A percentile compares a stretch with the other conserved stretches of the same genome.
These are phyloP conservation scores for Orthosia cruda DNA, from an alignment of 2,888 invertebrate species.

Conservation along the genomic window DNA sequence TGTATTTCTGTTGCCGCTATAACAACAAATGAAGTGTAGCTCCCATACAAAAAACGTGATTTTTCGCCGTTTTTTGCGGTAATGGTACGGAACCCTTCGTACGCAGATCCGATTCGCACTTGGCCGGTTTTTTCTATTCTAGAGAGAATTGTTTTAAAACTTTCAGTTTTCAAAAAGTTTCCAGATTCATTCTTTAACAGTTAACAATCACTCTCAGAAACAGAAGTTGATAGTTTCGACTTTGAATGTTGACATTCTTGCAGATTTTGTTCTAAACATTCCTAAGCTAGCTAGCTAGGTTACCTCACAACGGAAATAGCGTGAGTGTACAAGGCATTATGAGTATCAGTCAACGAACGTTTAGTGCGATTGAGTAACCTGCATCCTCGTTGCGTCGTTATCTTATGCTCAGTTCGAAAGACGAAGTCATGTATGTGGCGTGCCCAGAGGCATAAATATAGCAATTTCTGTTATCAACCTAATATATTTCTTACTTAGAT, in stretches of 20 bases:
- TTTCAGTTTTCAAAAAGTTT: background rate
- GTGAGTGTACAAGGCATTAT: slow-evolving; percentile 20
- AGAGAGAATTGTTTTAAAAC: too few relatives aligned
- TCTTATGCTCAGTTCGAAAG: slow-evolving; percentile 27
- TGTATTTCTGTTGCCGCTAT: too few relatives aligned
- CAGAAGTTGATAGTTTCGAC: background rate
- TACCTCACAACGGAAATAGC: slow-evolving; percentile 40
- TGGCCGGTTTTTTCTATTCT: too few relatives aligned
- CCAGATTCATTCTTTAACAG: background rate
- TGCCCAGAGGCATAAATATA: slow-evolving; percentile 3
- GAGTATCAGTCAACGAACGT: slow-evolving; percentile 18
- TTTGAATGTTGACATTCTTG: slow-evolving; percentile 12
- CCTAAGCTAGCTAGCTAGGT: background rate
- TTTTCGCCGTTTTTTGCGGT: too few relatives aligned
- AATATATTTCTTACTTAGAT: slow-evolving; percentile 26
- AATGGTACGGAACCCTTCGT: too few relatives aligned
- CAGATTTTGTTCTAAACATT: slow-evolving; percentile 3
- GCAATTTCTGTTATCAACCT: slow-evolving; percentile 19
- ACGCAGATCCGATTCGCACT: too few relatives aligned
- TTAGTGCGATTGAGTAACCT: slow-evolving; percentile 42
- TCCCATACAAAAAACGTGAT: too few relatives aligned
- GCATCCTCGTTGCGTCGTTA: slow-evolving; percentile 28
- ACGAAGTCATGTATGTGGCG: slow-evolving; percentile 4
- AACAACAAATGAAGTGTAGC: too few relatives aligned
- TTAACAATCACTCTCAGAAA: background rate